Conservation (phyloP, 2,797 vertebrate genomes). For the Neosilurus mollespiculum region DNA sequence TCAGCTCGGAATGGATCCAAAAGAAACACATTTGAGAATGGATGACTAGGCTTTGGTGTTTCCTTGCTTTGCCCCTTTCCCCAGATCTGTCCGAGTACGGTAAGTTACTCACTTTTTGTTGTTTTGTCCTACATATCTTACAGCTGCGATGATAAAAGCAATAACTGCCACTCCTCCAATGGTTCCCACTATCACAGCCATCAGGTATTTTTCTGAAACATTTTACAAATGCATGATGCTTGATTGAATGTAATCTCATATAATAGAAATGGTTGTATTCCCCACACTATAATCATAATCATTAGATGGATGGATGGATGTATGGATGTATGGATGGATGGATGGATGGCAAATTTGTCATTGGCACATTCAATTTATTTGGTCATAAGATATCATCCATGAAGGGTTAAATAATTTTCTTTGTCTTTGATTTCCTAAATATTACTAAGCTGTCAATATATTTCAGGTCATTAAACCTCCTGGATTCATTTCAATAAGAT, state of each 20-base stretch:
- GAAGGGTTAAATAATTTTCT: neutral
- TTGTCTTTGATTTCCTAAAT: neutral
- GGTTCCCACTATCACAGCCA: conserved; percentile 85
- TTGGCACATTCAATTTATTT: neutral
- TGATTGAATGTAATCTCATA: neutral
- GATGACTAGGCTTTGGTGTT: conserved; percentile 79
- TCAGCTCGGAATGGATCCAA: conserved; percentile 54
- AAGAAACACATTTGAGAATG: conserved; percentile 64
- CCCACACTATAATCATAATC: neutral
- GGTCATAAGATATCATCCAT: neutral
- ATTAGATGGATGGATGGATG: too few relatives aligned
- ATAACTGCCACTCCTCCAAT: conserved; percentile 91
- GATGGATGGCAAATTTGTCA: neutral
- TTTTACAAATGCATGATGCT: neutral
- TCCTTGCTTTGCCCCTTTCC: conserved; percentile 57
- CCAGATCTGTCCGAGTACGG: conserved; percentile 38
- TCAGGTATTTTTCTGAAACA: conserved; percentile 80
- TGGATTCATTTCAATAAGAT: neutral
- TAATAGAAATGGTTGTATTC: neutral
- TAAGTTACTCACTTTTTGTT: conserved; percentile 86
- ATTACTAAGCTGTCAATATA: neutral
- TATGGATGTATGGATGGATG: too few relatives aligned
- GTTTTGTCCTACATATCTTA: conserved; percentile 89
- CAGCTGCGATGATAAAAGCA: conserved; percentile 88
- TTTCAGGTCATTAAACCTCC: neutral